Evolutionary conservation across 2,888 invertebrate species (phyloP).

Genomic region (Lumbricus terrestris): DNA sequence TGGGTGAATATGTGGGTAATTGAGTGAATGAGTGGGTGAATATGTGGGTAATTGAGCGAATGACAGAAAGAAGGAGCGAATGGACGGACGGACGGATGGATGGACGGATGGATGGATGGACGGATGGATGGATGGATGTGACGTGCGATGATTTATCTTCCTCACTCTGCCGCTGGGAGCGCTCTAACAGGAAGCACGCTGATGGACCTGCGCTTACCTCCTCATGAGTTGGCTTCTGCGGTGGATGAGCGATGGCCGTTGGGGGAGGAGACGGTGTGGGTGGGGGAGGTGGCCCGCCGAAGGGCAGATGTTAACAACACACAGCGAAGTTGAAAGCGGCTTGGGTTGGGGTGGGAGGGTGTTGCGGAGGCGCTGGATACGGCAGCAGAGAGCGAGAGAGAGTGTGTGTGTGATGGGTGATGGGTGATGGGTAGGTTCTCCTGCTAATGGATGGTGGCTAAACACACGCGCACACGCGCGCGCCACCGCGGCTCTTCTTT

Average conservation of each 20-base stretch:
- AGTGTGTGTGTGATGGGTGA: neutral
- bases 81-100: too few relatives aligned
- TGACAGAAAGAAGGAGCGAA: too few relatives aligned
- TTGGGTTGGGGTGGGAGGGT: neutral
- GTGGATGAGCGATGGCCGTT: constrained; percentile 3
- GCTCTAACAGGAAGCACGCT: constrained; percentile 3
- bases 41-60: too few relatives aligned
- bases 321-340: neutral
- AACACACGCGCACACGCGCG: neutral
- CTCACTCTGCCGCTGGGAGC: neutral
- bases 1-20: too few relatives aligned
- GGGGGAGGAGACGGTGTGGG: neutral
- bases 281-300: neutral
- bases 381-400: neutral
- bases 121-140: neutral
- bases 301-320: constrained; percentile 3
- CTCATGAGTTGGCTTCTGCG: too few relatives aligned
- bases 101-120: neutral
- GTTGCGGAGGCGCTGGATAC: neutral
- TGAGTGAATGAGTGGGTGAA: too few relatives aligned
- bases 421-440: neutral
- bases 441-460: neutral
- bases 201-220: constrained; percentile 3
- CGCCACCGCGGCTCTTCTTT: neutral
- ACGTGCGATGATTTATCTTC: neutral